phyloP scores from a whole-genome alignment of 2,888 invertebrate genomes.

The Oscheius sp. region DNA sequence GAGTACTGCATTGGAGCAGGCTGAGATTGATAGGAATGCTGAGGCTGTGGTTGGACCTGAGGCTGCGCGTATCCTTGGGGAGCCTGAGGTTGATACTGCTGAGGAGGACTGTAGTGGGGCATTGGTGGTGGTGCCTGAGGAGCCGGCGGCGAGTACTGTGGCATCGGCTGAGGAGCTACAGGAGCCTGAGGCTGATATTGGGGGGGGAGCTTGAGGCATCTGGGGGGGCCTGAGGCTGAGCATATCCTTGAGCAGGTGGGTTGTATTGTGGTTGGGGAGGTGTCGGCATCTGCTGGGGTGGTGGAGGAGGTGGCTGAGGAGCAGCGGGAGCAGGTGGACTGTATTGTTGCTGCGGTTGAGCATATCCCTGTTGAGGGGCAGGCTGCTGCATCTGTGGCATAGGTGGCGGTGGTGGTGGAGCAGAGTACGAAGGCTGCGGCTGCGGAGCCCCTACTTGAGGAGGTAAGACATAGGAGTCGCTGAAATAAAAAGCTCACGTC shows the following conservation, averaged over 20 bases:
- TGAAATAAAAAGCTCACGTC: no score
- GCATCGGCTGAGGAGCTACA: not conserved
- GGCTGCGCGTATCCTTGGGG: not conserved
- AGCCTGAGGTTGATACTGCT: not conserved
- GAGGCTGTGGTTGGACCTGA: not conserved
- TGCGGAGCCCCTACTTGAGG: not conserved
- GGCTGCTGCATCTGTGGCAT: no score
- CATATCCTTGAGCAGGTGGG: no score
- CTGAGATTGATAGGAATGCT: not conserved
- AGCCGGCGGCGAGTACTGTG: not conserved
- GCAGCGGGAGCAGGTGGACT: not conserved
- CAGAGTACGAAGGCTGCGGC: no score
- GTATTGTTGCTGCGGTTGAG: not conserved
- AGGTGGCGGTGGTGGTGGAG: no score
- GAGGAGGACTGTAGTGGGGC: not conserved
- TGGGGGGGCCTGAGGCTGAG: no score
- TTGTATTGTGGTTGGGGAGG: constrained; percentile 3
- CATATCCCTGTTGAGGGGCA: no score
- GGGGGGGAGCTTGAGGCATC: no score
- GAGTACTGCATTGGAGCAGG: not conserved
- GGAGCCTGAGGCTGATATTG: no score
- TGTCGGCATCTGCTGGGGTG: not conserved
- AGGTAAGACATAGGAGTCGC: not conserved
- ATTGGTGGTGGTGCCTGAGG: not conserved
- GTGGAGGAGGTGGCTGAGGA: not conserved